These are phyloP conservation scores for Andrena haemorrhoa DNA, from an alignment of 2,888 invertebrate genomes.

Conservation along the genomic window DNA sequence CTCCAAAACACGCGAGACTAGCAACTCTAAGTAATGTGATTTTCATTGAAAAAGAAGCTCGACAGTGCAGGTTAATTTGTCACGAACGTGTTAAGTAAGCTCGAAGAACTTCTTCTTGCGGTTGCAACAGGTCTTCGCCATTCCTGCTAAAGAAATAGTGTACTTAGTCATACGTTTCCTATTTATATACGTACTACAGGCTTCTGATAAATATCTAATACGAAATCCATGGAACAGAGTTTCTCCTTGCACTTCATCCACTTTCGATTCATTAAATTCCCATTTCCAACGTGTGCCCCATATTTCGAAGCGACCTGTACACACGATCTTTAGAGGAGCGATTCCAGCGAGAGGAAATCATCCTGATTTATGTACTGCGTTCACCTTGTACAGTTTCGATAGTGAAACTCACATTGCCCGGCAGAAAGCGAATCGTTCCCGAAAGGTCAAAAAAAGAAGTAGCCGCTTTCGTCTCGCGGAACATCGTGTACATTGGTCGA, in stretches of 20 bases:
- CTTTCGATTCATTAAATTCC: background rate
- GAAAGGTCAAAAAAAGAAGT: slow-evolving; percentile 39
- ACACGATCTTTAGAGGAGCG: background rate
- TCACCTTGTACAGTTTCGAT: slow-evolving; percentile 34
- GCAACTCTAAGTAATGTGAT: background rate
- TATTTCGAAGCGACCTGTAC: background rate
- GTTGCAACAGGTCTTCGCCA: background rate
- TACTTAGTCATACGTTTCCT: too few relatives aligned
- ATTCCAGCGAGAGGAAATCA: slow-evolving; percentile 27
- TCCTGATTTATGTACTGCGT: slow-evolving; percentile 27
- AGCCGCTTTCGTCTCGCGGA: slow-evolving; percentile 7
- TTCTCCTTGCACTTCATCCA: background rate
- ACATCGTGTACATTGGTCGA: slow-evolving; percentile 8
- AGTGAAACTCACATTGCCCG: slow-evolving; percentile 16
- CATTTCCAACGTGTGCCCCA: background rate
- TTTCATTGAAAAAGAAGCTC: background rate
- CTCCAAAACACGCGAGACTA: too few relatives aligned
- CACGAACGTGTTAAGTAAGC: background rate
- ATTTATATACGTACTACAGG: too few relatives aligned
- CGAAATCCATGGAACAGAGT: too few relatives aligned
- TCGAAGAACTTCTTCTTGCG: background rate
- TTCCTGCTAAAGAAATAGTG: background rate
- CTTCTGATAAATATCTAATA: too few relatives aligned
- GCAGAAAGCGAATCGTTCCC: slow-evolving; percentile 17
- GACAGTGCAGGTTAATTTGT: too few relatives aligned